Base-by-base conservation (phyloP, 1,140 invertebrate genomes). In the Meloidogyne floridensis region DNA sequence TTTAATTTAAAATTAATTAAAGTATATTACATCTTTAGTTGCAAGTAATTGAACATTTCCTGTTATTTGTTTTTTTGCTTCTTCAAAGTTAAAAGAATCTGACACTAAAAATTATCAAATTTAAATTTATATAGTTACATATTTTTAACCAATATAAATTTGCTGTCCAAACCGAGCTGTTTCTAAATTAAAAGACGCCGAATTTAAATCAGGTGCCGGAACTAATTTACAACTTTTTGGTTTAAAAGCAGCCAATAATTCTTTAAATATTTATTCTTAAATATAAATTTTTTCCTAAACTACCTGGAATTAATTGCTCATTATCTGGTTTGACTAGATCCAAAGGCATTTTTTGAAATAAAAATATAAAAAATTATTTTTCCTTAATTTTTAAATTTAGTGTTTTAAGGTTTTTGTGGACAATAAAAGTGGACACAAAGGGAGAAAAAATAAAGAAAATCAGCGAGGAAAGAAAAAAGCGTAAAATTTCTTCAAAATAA, bases 301-400 rank as follows among this genome's bases (percentile, higher is more conserved):
- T n/a, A 65, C 59, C 59, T n/a, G 59, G 59, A 65, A 65, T 65
- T 65, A 65, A 65, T 65, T 65, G 59, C n/a, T 65, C 59, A 65
- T n/a, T 65, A 65, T 65, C 59, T n/a, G 59, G 59, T 65, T 65
- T 65, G 4, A 65, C 7, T 65, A 65, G n/a, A n/a, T 65, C 59
- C 5, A 65, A 5, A 15, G 56, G 4, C 13, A 15, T 65, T 65
- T n/a, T 47, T 47, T 47, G 7, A 47, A 6, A 47, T 47, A 47
- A 6, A 6, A 6, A 47, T 6, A 47, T 47, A 47, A 7, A 47
- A 2, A 32, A 32, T 32, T 32, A 32, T 32, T 32, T 47, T 47
- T 47, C 7, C 5, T 47, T 8, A 47, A 54, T n/a, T 65, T 5
- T 6, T 6, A 6, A 65, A 65, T 6, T 18, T n/a, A 65, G n/a